These are phyloP conservation scores for Scyliorhinus canicula DNA, from an alignment of 2,797 vertebrate species.

Conservation along the genomic window DNA sequence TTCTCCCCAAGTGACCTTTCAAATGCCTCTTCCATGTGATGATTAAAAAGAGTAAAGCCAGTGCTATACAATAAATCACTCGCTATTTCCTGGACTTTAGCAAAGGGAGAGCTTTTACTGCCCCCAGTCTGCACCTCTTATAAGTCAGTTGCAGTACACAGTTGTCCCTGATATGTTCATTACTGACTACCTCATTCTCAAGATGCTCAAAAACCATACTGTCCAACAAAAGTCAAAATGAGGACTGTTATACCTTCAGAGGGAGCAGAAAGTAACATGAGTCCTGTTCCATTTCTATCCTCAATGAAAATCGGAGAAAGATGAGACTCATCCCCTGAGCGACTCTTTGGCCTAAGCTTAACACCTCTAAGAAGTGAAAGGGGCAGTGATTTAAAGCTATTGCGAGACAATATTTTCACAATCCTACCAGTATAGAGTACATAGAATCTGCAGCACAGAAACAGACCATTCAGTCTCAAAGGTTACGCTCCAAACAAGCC, in stretches of 20 bases:
- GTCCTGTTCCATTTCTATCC: not conserved
- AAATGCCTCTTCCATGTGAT: not conserved
- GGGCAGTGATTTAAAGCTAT: not conserved
- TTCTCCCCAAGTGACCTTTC: not conserved
- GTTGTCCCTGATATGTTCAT: not conserved
- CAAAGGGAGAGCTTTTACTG: not conserved
- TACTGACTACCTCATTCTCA: not conserved
- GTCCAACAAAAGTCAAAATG: not conserved
- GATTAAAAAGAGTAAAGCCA: not conserved
- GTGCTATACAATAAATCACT: not conserved
- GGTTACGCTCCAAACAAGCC: not conserved
- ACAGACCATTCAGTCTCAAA: not conserved
- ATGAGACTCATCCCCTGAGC: not conserved
- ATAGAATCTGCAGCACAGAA: not conserved
- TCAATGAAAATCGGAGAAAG: not conserved
- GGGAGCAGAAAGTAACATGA: not conserved
- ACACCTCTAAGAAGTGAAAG: not conserved
- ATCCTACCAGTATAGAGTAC: not conserved
- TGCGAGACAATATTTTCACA: not conserved
- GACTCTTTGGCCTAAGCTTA: not conserved
- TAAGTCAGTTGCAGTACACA: not conserved
- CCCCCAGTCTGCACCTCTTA: not conserved
- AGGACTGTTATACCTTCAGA: not conserved
- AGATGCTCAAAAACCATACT: not conserved
- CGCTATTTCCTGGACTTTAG: not conserved